phyloP scores from a whole-genome alignment of 2,113 vertebrate genomes.

The Bostrychus sinensis region DNA sequence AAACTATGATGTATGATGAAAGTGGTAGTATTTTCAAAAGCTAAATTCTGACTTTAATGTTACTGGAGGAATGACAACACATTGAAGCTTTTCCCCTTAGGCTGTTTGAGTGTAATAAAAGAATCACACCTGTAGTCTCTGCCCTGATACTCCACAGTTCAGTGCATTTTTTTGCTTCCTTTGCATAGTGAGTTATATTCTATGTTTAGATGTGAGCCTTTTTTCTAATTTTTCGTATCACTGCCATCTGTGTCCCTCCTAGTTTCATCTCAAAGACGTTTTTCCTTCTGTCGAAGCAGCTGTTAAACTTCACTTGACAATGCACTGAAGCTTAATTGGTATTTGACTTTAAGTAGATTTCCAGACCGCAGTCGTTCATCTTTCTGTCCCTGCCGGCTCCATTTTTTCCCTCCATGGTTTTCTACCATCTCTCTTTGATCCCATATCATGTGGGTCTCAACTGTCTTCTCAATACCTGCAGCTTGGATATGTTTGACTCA shows the following conservation, averaged over 20 bases:
- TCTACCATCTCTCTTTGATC: slow-evolving; percentile 23
- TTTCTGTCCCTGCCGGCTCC: slow-evolving; percentile 30
- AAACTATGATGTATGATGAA: slow-evolving; percentile 1
- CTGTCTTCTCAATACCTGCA: slow-evolving; percentile 1
- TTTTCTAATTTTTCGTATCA: slow-evolving; percentile 5
- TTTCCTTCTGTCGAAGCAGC: slow-evolving; percentile 14
- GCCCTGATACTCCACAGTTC: neutral
- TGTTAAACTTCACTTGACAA: neutral
- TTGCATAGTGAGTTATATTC: neutral
- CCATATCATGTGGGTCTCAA: neutral
- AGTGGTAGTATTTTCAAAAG: neutral
- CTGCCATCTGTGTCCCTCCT: slow-evolving; percentile 9
- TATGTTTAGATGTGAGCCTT: neutral
- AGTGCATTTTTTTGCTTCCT: neutral
- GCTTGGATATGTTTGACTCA: neutral
- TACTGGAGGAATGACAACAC: slow-evolving; percentile 1
- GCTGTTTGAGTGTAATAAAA: neutral
- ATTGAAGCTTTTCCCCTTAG: neutral
- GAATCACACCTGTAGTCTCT: neutral
- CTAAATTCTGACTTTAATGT: neutral
- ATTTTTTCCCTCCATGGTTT: slow-evolving; percentile 23
- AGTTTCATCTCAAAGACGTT: slow-evolving; percentile 9
- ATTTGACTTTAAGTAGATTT: slow-evolving; percentile 39
- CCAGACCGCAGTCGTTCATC: slow-evolving; percentile 44
- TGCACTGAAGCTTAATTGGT: slow-evolving; percentile 18